These are phyloP conservation scores for Cromileptes altivelis DNA, from an alignment of 2,113 vertebrate species.

Conservation along the genomic window DNA sequence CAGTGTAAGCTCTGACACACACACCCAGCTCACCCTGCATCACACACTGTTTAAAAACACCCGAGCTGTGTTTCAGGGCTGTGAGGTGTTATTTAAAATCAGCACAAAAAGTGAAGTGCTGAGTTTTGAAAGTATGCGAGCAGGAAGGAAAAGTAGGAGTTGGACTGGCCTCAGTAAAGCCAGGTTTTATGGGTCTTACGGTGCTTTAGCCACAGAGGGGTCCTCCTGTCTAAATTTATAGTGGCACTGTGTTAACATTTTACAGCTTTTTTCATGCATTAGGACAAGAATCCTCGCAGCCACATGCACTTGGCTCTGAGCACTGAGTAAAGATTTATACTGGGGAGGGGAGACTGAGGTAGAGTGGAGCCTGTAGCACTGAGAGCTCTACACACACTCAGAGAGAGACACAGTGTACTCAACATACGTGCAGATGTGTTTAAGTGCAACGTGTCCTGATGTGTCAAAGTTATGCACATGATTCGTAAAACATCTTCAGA, in stretches of 20 bases:
- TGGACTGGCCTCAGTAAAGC: neutral
- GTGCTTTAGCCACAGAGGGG: slow-evolving; percentile 27
- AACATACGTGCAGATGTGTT: no score
- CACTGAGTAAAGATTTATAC: slow-evolving; percentile 20
- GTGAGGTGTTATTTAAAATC: neutral
- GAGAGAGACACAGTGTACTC: neutral
- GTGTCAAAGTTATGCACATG: no score
- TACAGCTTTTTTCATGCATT: slow-evolving; percentile 43
- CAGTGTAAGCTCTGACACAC: neutral
- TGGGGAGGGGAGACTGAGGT: neutral
- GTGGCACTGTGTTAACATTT: slow-evolving; percentile 32
- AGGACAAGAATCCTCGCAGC: slow-evolving; percentile 23
- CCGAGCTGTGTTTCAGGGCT: neutral
- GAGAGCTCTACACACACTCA: neutral
- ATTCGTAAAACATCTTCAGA: no score
- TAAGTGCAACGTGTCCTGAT: no score
- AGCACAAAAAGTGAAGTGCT: slow-evolving; percentile 23
- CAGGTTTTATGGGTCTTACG: slow-evolving; percentile 14
- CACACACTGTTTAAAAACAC: neutral
- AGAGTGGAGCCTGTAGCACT: neutral
- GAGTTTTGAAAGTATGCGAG: neutral
- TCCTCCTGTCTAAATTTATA: slow-evolving; percentile 43
- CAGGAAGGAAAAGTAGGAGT: neutral
- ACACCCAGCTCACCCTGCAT: neutral
- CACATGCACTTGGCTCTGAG: neutral